Evolutionary conservation across 2,797 vertebrate species (phyloP).

Genomic region (Bradypodion pumilum): DNA sequence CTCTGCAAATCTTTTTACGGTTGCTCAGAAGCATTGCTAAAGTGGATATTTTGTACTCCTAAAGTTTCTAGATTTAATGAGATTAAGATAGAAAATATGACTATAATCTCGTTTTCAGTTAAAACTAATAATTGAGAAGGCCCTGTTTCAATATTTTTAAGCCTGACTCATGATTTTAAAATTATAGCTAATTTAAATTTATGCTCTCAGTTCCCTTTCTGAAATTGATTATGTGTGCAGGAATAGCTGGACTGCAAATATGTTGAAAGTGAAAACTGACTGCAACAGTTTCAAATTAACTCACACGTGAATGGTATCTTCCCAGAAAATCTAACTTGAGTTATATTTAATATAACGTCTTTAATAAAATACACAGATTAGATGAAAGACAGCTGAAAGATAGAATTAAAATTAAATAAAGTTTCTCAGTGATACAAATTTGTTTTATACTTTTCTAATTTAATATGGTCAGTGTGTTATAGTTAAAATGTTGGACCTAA

Average conservation of each 20-base stretch:
- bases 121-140: neutral
- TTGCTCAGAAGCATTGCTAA: neutral
- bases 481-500: neutral
- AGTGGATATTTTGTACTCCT: neutral
- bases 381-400: neutral
- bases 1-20: neutral
- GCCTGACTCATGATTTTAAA: neutral
- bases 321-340: neutral
- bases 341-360: neutral
- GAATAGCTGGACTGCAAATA: neutral
- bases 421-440: neutral
- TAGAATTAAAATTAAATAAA: neutral
- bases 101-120: neutral
- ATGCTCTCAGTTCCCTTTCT: neutral
- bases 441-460: neutral
- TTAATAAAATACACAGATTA: neutral
- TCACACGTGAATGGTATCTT: neutral
- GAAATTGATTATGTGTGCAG: neutral
- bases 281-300: neutral
- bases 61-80: neutral
- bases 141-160: neutral
- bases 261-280: neutral
- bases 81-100: neutral
- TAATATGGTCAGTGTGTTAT: neutral
- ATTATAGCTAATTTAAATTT: neutral